Evolutionary conservation across 2,888 invertebrate species (phyloP), one percentile per base, ranked within the genome.

Genomic region (Ormyrus rosae): DNA sequence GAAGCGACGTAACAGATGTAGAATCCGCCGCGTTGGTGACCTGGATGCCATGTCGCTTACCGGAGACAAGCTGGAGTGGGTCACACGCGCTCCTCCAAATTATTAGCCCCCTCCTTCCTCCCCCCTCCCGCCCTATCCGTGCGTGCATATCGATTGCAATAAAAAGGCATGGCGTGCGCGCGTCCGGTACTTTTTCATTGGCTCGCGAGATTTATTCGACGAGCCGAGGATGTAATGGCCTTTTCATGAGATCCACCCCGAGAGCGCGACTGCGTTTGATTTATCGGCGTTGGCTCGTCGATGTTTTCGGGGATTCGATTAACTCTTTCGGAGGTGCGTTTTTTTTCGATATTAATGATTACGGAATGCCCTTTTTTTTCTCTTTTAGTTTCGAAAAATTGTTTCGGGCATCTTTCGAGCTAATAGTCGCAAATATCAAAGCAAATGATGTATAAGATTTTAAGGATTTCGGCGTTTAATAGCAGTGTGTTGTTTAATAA

Each of bases 21-120:
- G 55, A 48, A 64, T 63, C 55, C 48, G 48, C 55, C 45, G 69
- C 51, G 58, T 56, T 34, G 69, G 55, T 76, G 76, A 76, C 69
- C 69, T 76, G 76, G 76, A 76, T 76, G 69, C 74, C 74, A 45
- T 46, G 63, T n/a, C 50, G 53, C n/a, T 19, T 19, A 19, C 19
- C 19, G 19, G 19, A 19, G 19, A 19, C 19, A 19, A 19, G 19
- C 19, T 19, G 19, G 19, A 19, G 19, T 19, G 19, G 19, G 19
- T 19, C 19, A 19, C 19, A 19, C 19, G 19, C 19, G 19, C 19
- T 19, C 19, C 19, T 19, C 19, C 13, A 63, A 72, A 63, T 72
- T 72, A 72, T 72, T 72, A 63, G 71, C 61, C n/a, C 3, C n/a
- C 5, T 19, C 19, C 19, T 19, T 0, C 19, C 19, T 19, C 19